These are phyloP conservation scores for Sycobia sp. DNA, from an alignment of 1,140 invertebrate species.

Conservation along the genomic window DNA sequence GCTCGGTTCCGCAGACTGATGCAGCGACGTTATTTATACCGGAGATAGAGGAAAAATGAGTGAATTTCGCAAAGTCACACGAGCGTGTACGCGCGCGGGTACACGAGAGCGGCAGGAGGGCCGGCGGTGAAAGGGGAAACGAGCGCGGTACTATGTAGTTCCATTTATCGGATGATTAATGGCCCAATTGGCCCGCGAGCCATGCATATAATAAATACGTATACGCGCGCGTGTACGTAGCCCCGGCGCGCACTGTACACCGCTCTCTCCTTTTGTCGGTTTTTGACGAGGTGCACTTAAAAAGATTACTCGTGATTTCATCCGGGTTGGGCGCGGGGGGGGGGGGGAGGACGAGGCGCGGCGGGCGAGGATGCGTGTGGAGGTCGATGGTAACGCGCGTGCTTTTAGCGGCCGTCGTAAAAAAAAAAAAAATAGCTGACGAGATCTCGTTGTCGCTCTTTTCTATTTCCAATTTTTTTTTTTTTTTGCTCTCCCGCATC, in stretches of 20 bases:
- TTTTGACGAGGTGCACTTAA: conserved; percentile 44
- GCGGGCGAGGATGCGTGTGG: too few relatives aligned
- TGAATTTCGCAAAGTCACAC: conserved; percentile 21
- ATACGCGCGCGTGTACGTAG: conserved; percentile 4
- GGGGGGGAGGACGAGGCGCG: too few relatives aligned
- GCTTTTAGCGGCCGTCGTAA: conserved; percentile 16
- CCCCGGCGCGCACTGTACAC: background rate
- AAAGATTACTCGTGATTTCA: conserved; percentile 45
- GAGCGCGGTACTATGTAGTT: background rate
- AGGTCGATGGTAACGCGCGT: conserved; percentile 13
- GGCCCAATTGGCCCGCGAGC: conserved; percentile 28
- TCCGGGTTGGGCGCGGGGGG: too few relatives aligned
- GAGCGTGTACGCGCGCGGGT: too few relatives aligned
- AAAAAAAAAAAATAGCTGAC: conserved; percentile 31
- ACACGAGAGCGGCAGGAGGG: too few relatives aligned
- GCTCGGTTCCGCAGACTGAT: background rate
- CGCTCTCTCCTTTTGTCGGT: conserved; percentile 38
- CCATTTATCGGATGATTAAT: conserved; percentile 40
- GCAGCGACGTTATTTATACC: conserved; percentile 10
- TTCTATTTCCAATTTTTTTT: background rate
- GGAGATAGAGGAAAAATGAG: conserved; percentile 7
- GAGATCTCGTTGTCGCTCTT: conserved; percentile 12
- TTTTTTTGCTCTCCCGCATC: background rate
- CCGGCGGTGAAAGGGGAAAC: background rate
- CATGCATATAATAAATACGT: background rate